Conservation (phyloP, 1,140 invertebrate species). For the Physella acuta region DNA sequence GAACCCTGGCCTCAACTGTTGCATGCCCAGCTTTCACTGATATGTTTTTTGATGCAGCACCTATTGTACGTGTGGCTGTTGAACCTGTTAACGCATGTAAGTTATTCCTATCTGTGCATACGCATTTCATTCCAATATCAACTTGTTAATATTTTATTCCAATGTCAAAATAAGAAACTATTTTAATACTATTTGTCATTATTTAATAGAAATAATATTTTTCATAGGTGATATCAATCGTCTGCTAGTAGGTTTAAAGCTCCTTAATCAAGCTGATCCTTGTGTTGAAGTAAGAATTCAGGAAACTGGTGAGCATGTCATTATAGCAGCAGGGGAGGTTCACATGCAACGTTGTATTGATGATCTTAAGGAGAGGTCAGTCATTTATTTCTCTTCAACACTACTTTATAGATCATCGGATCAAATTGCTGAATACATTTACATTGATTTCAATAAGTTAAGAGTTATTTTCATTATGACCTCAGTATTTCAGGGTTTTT, state of each 20-base stretch:
- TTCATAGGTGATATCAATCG: conserved; percentile 66
- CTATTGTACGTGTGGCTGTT: conserved; percentile 92
- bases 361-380: conserved; percentile 73
- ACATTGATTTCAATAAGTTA: too few relatives aligned
- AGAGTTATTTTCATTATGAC: too few relatives aligned
- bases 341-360: conserved; percentile 93
- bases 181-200: neutral
- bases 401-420: too few relatives aligned
- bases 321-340: conserved; percentile 96
- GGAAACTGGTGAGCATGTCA: conserved; percentile 92
- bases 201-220: neutral
- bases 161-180: conserved; percentile 1
- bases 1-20: conserved; percentile 81
- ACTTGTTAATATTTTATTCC: neutral
- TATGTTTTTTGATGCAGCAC: conserved; percentile 75
- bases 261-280: conserved; percentile 89
- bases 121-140: neutral
- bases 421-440: too few relatives aligned
- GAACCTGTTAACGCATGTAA: conserved; percentile 78
- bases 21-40: conserved; percentile 86
- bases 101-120: neutral
- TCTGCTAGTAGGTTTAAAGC: conserved; percentile 76
- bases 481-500: too few relatives aligned
- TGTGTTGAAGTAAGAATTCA: conserved; percentile 88
- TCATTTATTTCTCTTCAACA: too few relatives aligned